These are phyloP conservation scores for Stratiolaelaps scimitus DNA, from an alignment of 1,140 invertebrate genomes.

Conservation along the genomic window DNA sequence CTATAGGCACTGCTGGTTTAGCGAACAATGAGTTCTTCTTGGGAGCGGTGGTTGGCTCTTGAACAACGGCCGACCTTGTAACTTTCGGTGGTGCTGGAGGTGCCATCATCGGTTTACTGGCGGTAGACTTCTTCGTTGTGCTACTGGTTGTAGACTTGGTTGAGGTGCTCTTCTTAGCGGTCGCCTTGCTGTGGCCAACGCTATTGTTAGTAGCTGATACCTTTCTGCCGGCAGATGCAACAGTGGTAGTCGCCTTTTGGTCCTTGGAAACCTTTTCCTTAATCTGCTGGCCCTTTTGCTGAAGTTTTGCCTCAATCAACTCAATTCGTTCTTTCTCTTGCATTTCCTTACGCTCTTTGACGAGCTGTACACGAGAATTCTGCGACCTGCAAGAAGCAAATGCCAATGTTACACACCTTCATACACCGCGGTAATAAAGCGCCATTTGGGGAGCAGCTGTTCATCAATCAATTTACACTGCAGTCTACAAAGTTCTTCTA, in stretches of 20 bases:
- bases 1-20: neutral
- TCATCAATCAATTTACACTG: no score
- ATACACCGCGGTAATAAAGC: no score
- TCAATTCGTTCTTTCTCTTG: slow-evolving; percentile 13
- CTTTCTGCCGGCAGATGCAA: neutral
- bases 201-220: slow-evolving; percentile 1
- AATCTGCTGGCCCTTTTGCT: neutral
- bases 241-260: neutral
- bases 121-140: no score
- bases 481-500: no score
- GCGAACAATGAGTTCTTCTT: neutral
- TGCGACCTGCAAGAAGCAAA: neutral
- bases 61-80: no score
- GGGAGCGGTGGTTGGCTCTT: no score
- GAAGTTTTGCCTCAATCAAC: neutral
- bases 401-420: no score
- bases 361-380: slow-evolving; percentile 5
- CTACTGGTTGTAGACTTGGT: neutral
- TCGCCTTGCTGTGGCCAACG: neutral
- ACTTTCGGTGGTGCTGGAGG: no score
- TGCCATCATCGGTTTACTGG: no score
- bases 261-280: neutral
- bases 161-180: neutral
- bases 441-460: no score
- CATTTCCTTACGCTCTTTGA: slow-evolving; percentile 19